Base-by-base conservation (phyloP, 1,140 invertebrate species). In the Augochlora pura region DNA sequence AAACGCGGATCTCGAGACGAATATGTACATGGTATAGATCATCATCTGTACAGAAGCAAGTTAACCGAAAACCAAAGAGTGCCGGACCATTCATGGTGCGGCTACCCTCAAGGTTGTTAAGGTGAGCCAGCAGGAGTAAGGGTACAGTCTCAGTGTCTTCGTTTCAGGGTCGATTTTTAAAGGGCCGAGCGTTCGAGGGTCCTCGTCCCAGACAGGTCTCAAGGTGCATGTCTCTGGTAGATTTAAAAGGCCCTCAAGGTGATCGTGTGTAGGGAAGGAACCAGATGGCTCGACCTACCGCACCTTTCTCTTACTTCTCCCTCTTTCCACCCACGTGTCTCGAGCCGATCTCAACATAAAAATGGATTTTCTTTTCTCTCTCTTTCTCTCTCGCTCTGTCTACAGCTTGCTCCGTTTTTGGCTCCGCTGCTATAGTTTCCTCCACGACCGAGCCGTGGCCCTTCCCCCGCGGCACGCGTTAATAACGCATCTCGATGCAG, bases 401-500 rank as follows among this genome's bases (percentile, higher is more conserved):
- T 71, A 76, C 71, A 64, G 69, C 80, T 39, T 67, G 32, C 21
- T 77, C 64, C 80, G 70, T 74, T 54, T 59, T 59, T 59, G 46
- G 62, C 49, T 27, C 14, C n/a, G 10, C 39, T 12, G 52, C 39
- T 16, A 60, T 52, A 21, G 38, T 66, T 57, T 74, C 27, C 80
- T 54, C 38, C 62, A 46, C 65, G 63, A 68, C 14, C 74, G 32
- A 2, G 32, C 32, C 83, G 81, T 77, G 77, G 65, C 80, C 73
- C 52, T 39, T 38, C 66, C 32, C 67, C 39, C 39, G 32, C 42
- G 38, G 69, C 42, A 42, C 78, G 70, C 86, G 87, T 90, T 93
- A 92, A 92, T 93, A 86, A 89, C 88, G 85, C 69, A 83, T 87
- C 84, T 85, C 78, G 88, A 91, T 91, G 90, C 90, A 83, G 73